Percentiles rank a stretch among this genome's conserved stretches.
Evolutionary conservation across 2,113 vertebrate genomes (phyloP).

Genomic region (Sitta europaea): DNA sequence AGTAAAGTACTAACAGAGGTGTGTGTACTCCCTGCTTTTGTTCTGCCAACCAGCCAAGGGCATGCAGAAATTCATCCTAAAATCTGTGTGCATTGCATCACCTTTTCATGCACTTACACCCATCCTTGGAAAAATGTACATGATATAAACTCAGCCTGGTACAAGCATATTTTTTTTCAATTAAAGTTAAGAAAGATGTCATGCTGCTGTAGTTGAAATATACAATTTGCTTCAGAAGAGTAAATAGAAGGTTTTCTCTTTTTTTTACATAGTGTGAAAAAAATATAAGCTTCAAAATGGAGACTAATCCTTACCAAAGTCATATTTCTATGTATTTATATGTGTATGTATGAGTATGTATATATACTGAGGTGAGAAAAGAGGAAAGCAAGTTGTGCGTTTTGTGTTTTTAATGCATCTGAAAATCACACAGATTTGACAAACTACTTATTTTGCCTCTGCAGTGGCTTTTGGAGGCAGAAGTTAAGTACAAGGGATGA

Average conservation of each 20-base stretch:
- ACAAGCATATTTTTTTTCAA: background rate
- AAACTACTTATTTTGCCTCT: background rate
- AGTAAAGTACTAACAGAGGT: background rate
- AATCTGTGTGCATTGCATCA: background rate
- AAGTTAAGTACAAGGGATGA: background rate
- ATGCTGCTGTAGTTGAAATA: background rate
- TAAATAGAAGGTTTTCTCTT: background rate
- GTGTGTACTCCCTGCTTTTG: background rate
- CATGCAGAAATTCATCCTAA: background rate
- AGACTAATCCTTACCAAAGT: background rate
- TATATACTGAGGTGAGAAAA: background rate
- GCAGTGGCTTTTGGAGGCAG: background rate
- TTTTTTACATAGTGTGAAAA: background rate
- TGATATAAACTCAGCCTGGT: background rate
- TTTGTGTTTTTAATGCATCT: background rate
- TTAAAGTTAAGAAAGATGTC: background rate
- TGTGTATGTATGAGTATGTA: too few species aligned
- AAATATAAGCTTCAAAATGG: background rate
- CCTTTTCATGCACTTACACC: background rate
- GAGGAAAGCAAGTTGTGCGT: background rate
- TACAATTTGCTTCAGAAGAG: background rate
- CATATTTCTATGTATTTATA: fast-evolving
- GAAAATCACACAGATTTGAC: background rate
- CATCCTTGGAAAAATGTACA: background rate
- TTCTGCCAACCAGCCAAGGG: background rate